Evolutionary conservation across 2,113 vertebrate genomes (phyloP).

Genomic region (Poeciliopsis retropinna): DNA sequence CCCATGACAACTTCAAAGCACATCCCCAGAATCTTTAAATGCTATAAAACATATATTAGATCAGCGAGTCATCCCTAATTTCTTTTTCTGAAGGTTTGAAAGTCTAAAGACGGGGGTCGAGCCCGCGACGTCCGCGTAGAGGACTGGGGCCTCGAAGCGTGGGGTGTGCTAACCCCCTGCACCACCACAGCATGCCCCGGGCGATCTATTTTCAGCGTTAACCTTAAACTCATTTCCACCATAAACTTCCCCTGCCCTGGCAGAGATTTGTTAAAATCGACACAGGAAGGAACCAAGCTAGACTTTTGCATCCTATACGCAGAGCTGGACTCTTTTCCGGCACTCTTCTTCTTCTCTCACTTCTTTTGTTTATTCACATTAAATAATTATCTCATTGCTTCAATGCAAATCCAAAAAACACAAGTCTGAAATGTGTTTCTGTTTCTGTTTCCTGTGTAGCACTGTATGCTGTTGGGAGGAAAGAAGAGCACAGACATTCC

Average conservation of each 20-base stretch:
- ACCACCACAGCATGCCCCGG: no score
- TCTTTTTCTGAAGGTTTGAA: not conserved
- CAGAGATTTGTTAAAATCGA: not conserved
- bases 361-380: not conserved
- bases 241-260: not conserved
- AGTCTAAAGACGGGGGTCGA: no score
- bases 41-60: no score
- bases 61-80: no score
- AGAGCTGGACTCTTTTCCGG: not conserved
- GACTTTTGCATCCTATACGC: not conserved
- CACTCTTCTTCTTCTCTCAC: not conserved
- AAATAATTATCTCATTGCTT: not conserved
- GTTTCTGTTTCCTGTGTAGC: constrained; percentile 74
- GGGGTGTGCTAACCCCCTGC: no score
- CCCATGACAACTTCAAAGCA: not conserved
- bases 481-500: constrained; percentile 98
- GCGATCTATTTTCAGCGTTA: not conserved
- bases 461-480: constrained; percentile 97
- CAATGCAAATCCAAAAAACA: not conserved
- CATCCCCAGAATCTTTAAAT: not conserved
- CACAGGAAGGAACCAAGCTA: not conserved
- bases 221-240: not conserved
- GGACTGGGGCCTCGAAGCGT: no score
- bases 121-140: no score
- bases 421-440: not conserved